Evolutionary conservation across 2,797 vertebrate genomes (phyloP).

Genomic region (Artibeus jamaicensis): DNA sequence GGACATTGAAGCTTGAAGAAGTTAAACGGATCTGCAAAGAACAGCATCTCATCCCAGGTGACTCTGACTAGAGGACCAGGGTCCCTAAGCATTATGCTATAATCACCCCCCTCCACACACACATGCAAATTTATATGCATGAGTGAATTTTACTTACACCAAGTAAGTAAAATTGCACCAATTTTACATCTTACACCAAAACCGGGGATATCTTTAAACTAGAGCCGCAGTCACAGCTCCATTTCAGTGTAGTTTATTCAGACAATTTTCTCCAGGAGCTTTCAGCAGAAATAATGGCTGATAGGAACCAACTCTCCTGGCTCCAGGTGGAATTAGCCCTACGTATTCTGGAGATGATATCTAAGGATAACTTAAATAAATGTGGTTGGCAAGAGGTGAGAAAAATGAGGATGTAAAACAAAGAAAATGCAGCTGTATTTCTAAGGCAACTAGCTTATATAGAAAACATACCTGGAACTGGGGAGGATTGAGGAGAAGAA

Average conservation of each 20-base stretch:
- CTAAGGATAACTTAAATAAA: not conserved
- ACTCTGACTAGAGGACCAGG: not conserved
- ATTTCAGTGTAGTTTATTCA: not conserved
- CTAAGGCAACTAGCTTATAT: not conserved
- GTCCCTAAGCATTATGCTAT: not conserved
- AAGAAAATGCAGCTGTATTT: slow-evolving; percentile 8
- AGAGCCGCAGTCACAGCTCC: not conserved
- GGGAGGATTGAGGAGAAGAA: not conserved
- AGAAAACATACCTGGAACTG: not conserved
- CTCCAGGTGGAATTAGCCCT: not conserved
- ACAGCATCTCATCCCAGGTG: not conserved
- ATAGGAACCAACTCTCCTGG: not conserved
- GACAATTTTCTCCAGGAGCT: not conserved
- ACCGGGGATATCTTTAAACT: not conserved
- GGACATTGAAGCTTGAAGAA: not conserved
- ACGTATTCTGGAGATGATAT: not conserved
- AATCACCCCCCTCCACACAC: not conserved
- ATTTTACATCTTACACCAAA: not conserved
- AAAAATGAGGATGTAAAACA: not conserved
- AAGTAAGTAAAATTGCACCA: too few relatives aligned
- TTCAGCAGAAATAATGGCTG: not conserved
- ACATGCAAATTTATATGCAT: not conserved
- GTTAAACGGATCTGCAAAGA: not conserved
- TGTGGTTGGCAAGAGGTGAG: not conserved
- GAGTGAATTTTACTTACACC: not conserved